These are phyloP conservation scores for Didymodactylos carnosus DNA, from an alignment of 2,888 invertebrate species.

Conservation along the genomic window DNA sequence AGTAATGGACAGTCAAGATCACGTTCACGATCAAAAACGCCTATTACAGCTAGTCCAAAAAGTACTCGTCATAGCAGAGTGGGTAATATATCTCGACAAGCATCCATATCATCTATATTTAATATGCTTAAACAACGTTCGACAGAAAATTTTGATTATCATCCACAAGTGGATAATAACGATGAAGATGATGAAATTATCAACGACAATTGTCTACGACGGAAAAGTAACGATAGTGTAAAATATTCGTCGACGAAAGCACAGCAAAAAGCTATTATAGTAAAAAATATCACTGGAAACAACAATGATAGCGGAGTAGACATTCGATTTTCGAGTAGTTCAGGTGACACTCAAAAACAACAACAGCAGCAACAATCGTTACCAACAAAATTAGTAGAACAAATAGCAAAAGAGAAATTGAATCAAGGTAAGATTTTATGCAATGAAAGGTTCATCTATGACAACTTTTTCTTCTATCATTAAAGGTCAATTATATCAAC, in stretches of 20 bases:
- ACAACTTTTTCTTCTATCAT: background rate
- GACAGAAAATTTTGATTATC: background rate
- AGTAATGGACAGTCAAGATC: background rate
- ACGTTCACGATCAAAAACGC: background rate
- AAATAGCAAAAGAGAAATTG: background rate
- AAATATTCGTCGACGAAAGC: too few species aligned
- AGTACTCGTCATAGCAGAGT: background rate
- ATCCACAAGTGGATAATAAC: background rate
- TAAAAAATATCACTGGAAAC: too few species aligned
- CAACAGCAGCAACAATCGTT: too few species aligned
- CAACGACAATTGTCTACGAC: background rate
- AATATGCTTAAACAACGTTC: background rate
- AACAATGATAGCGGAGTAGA: background rate
- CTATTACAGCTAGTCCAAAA: background rate
- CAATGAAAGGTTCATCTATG: background rate
- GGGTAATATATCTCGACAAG: background rate
- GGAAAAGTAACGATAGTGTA: too few species aligned
- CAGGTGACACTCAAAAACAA: background rate
- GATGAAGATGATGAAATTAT: background rate
- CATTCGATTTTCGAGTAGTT: background rate
- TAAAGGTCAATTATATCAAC: background rate
- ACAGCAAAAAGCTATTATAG: too few species aligned
- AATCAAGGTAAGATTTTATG: background rate
- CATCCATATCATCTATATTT: background rate
- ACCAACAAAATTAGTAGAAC: background rate